Conservation (phyloP, 2,888 invertebrate species). For the Tetragonula carbonaria region DNA sequence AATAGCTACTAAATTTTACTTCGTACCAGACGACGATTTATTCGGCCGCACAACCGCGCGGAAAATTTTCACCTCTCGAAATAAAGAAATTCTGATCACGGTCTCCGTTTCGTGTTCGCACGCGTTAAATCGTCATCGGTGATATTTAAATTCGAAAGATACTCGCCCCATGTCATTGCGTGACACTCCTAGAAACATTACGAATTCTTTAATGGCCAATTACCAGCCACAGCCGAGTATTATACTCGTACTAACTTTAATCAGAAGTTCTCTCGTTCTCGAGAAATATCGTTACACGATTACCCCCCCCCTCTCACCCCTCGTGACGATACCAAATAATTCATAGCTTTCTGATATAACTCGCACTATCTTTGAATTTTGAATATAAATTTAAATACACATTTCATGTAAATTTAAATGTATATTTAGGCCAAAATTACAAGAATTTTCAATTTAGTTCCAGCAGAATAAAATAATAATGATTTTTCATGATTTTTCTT, state of each 20-base stretch:
- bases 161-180: conserved; percentile 28
- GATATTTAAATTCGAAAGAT: not conserved
- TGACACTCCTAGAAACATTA: conserved; percentile 1
- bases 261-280: not conserved
- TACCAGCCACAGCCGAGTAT: not conserved
- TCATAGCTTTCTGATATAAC: not conserved
- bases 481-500: no score
- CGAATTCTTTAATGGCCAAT: not conserved
- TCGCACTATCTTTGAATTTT: no score
- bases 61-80: not conserved
- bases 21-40: conserved; percentile 20
- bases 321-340: not conserved
- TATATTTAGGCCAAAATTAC: no score
- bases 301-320: not conserved
- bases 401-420: no score
- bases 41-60: not conserved
- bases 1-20: conserved; percentile 32
- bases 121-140: not conserved
- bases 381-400: no score
- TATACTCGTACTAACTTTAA: not conserved
- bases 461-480: no score
- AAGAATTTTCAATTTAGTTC: no score
- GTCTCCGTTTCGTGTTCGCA: not conserved
- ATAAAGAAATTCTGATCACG: conserved; percentile 25
- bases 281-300: not conserved